Percentiles rank a stretch among this genome's conserved stretches.
phyloP scores from a whole-genome alignment of 2,888 invertebrate genomes.

The Xanthia icteritia region DNA sequence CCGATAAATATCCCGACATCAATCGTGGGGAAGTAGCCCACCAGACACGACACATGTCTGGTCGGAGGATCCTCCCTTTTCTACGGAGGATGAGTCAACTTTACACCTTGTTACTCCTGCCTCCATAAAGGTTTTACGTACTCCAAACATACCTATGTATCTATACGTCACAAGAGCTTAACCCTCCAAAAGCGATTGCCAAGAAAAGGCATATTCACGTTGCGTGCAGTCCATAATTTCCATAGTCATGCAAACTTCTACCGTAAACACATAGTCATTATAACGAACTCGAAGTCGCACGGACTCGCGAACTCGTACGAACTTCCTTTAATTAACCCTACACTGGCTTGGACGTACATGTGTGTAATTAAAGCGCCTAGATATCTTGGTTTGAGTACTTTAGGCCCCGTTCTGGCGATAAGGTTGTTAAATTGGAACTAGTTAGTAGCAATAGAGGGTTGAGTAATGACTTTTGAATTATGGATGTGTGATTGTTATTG shows the following conservation, averaged over 20 bases:
- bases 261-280: constrained; percentile 64
- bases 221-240: constrained; percentile 73
- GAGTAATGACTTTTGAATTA: constrained; percentile 50
- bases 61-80: no score
- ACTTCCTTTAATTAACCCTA: constrained; percentile 72
- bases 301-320: constrained; percentile 61
- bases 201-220: constrained; percentile 59
- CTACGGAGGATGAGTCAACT: no score
- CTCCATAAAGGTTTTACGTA: neutral
- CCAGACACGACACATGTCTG: no score
- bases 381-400: constrained; percentile 56
- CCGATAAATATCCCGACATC: no score
- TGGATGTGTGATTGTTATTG: constrained; percentile 42
- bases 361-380: constrained; percentile 63
- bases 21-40: no score
- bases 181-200: constrained; percentile 29
- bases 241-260: constrained; percentile 69
- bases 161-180: constrained; percentile 9
- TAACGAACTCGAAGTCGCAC: constrained; percentile 59
- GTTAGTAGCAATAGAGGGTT: constrained; percentile 36
- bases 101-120: no score
- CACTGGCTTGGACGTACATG: constrained; percentile 61
- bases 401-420: constrained; percentile 38
- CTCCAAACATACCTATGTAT: neutral
- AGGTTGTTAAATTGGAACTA: constrained; percentile 54